These are phyloP conservation scores for Oreochromis grahami DNA, from an alignment of 2,797 vertebrate species.

Conservation along the genomic window DNA sequence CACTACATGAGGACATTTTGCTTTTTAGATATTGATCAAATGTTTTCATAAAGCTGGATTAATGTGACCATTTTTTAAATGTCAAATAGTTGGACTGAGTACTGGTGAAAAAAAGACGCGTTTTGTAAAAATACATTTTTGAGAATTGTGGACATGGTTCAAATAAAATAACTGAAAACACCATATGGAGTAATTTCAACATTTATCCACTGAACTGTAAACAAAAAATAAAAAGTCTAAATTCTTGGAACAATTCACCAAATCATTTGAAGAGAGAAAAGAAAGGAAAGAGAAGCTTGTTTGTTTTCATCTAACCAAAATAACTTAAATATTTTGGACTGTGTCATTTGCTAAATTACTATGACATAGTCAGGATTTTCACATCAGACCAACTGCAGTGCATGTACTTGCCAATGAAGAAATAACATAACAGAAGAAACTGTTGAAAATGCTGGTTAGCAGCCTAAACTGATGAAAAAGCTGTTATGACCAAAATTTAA, in stretches of 20 bases:
- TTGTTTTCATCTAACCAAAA: background rate
- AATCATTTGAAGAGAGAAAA: background rate
- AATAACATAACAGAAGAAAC: background rate
- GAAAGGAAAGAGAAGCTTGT: background rate
- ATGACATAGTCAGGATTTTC: background rate
- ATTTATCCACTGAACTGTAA: background rate
- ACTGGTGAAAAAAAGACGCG: background rate
- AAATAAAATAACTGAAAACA: background rate
- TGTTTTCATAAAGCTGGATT: background rate
- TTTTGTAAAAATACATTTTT: background rate
- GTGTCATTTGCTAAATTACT: background rate
- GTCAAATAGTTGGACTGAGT: background rate
- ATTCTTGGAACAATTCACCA: background rate
- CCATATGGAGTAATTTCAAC: background rate
- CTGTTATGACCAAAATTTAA: background rate
- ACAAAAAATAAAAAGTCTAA: background rate
- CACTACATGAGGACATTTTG: background rate
- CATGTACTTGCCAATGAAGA: background rate
- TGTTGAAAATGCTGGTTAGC: background rate
- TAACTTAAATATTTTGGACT: background rate
- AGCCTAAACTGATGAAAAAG: background rate
- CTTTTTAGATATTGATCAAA: background rate
- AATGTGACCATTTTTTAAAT: background rate
- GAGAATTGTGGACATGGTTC: background rate
- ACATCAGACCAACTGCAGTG: background rate